A percentile compares a stretch with the other conserved stretches of the same genome.
Conservation (phyloP, 2,888 invertebrate genomes). For the Archaeoteleia sp. region DNA sequence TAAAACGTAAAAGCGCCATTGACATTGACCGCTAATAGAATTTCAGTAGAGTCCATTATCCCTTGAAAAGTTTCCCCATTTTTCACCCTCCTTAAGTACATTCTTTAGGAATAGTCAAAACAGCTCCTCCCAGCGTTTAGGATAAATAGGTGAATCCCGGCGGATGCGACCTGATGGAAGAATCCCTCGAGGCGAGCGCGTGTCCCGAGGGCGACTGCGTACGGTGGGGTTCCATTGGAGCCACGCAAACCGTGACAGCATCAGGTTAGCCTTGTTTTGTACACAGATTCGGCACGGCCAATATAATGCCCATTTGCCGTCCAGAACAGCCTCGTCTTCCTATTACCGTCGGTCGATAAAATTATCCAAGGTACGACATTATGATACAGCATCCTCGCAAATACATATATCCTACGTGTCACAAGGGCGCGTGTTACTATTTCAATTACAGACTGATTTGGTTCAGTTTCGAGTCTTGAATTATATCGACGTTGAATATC, state of each 20-base stretch:
- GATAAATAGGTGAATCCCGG: constrained; percentile 45
- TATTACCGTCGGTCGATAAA: constrained; percentile 65
- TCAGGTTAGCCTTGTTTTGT: constrained; percentile 69
- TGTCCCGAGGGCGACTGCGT: constrained; percentile 38
- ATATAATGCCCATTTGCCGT: constrained; percentile 69
- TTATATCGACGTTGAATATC: constrained; percentile 53
- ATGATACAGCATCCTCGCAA: constrained; percentile 57
- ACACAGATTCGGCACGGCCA: constrained; percentile 70
- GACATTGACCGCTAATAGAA: too few species aligned
- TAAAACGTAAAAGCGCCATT: too few species aligned
- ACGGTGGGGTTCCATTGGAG: constrained; percentile 6
- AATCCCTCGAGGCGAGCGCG: constrained; percentile 48
- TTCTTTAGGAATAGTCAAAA: constrained; percentile 63
- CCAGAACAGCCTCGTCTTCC: constrained; percentile 44
- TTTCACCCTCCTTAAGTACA: constrained; percentile 21
- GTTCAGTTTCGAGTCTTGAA: background rate
- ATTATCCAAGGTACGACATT: constrained; percentile 73
- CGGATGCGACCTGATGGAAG: constrained; percentile 19
- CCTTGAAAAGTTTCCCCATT: background rate
- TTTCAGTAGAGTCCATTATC: too few species aligned
- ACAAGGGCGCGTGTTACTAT: too few species aligned
- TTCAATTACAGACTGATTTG: constrained; percentile 66
- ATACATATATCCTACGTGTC: constrained; percentile 31
- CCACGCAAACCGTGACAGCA: constrained; percentile 47
- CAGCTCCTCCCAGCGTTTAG: constrained; percentile 62